Conservation (phyloP, 2,113 vertebrate species). For the Rynchops niger region DNA sequence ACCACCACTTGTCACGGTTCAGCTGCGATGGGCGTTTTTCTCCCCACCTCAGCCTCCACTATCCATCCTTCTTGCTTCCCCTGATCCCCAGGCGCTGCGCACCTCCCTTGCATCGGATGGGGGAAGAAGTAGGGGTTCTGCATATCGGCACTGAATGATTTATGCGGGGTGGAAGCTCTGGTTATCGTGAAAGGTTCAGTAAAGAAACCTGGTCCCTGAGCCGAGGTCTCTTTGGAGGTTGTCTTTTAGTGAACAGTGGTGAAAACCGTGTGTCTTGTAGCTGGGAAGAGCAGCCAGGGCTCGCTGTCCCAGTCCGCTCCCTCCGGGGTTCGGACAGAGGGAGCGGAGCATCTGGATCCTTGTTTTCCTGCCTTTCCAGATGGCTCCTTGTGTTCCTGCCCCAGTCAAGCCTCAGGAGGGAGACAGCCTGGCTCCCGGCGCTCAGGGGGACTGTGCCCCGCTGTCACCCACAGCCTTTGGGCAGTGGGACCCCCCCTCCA, state of each 20-base stretch:
- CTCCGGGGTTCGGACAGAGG: background rate
- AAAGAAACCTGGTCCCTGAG: constrained; percentile 26
- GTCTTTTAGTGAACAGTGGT: background rate
- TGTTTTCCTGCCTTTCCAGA: background rate
- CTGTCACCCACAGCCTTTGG: background rate
- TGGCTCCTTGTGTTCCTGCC: background rate
- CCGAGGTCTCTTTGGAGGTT: background rate
- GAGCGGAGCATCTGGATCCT: background rate
- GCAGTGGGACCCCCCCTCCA: background rate
- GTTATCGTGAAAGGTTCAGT: background rate
- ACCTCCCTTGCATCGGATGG: background rate
- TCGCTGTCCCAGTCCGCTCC: accelerated
- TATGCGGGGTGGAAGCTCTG: background rate
- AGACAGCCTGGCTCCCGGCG: accelerated
- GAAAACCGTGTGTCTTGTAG: accelerated
- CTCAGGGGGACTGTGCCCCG: background rate
- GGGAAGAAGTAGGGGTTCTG: constrained; percentile 18
- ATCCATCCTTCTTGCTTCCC: constrained; percentile 37
- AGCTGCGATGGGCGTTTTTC: background rate
- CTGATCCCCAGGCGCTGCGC: background rate
- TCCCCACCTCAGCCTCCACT: constrained; percentile 15
- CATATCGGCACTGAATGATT: background rate
- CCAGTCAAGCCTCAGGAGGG: background rate
- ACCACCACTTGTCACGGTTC: background rate
- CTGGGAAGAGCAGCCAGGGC: background rate